Percentiles rank a stretch among this genome's conserved stretches.
These are phyloP conservation scores for Zosterops lateralis DNA, from an alignment of 2,113 vertebrate species.

Conservation along the genomic window DNA sequence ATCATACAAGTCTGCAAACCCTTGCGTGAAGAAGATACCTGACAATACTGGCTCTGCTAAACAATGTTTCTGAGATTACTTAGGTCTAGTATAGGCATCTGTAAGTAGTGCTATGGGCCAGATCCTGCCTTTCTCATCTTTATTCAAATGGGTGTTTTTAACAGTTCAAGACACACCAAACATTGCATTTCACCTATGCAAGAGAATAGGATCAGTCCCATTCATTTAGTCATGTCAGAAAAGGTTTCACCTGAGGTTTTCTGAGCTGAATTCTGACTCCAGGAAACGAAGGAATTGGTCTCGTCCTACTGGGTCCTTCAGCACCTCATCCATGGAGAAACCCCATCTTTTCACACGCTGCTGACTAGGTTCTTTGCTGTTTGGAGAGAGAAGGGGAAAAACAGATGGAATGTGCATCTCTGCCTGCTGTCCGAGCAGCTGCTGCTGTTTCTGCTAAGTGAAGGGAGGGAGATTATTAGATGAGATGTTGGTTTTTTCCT, in stretches of 20 bases:
- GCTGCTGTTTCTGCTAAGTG: conserved; percentile 27
- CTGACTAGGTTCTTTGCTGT: conserved; percentile 91
- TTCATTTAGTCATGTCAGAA: background rate
- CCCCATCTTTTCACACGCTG: conserved; percentile 93
- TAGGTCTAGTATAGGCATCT: background rate
- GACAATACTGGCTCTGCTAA: background rate
- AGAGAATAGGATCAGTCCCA: background rate
- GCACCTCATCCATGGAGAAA: conserved; percentile 90
- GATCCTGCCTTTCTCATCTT: background rate
- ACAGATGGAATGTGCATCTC: conserved; percentile 31
- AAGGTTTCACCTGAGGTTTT: conserved; percentile 88
- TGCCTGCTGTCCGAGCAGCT: background rate
- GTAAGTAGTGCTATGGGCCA: background rate
- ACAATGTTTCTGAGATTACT: background rate
- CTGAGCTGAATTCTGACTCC: conserved; percentile 97
- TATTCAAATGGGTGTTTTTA: background rate
- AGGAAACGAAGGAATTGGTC: conserved; percentile 95
- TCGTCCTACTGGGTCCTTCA: conserved; percentile 89
- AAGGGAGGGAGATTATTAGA: conserved; percentile 14
- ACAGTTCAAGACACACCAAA: background rate
- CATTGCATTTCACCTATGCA: background rate
- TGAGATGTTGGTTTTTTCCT: background rate
- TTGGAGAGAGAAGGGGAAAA: conserved; percentile 41
- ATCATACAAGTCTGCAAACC: background rate
- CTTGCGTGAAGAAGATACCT: background rate